Percentiles rank a stretch among this genome's conserved stretches.
These are phyloP conservation scores for Protophormia terraenovae DNA, from an alignment of 2,888 invertebrate genomes.

Conservation along the genomic window DNA sequence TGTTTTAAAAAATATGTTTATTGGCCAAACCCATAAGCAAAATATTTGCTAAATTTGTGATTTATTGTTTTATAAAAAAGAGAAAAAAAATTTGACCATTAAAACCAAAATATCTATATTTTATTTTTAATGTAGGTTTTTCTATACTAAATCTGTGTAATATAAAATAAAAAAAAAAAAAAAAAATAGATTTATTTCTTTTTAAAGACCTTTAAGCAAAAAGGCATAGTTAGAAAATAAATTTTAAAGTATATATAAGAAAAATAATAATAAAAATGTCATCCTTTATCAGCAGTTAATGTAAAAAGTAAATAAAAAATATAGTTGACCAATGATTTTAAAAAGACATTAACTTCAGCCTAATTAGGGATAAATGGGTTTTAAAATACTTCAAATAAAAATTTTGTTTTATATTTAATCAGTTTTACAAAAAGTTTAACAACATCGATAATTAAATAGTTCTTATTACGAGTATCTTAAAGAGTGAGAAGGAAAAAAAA, in stretches of 20 bases:
- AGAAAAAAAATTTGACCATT: background rate
- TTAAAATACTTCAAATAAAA: too few species aligned
- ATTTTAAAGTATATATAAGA: background rate
- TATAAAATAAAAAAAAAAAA: background rate
- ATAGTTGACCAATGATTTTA: background rate
- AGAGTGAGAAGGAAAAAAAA: too few species aligned
- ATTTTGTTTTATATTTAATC: too few species aligned
- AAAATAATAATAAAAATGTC: background rate
- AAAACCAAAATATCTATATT: background rate
- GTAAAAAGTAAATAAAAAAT: background rate
- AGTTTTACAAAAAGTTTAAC: background rate
- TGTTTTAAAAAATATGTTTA: slow-evolving; percentile 38
- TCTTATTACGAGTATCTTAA: too few species aligned
- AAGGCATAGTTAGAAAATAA: background rate
- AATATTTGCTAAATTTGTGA: background rate
- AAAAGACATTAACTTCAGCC: background rate
- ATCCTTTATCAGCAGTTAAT: slow-evolving; percentile 14
- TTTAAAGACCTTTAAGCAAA: background rate
- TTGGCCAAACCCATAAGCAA: slow-evolving; percentile 26
- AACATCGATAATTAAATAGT: too few species aligned
- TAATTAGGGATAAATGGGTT: background rate
- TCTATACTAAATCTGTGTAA: background rate
- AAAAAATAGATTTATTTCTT: background rate
- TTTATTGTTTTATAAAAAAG: slow-evolving; percentile 15
- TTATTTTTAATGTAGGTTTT: background rate